Evolutionary conservation across 2,888 invertebrate species (phyloP).

Genomic region (Timema podura): DNA sequence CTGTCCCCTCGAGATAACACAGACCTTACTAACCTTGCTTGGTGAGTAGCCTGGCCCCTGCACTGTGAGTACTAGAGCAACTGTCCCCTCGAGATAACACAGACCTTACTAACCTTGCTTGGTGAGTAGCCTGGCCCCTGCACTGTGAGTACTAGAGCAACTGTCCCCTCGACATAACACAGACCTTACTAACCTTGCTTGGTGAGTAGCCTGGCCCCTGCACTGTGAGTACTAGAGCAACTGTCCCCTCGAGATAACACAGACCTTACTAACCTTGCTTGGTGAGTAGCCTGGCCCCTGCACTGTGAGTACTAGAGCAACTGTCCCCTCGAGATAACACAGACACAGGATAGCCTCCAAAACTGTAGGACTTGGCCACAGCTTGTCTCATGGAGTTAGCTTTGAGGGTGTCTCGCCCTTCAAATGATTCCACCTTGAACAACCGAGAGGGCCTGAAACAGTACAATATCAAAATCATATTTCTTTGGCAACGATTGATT

Average conservation of each 20-base stretch:
- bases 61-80: slow-evolving; percentile 59
- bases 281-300: slow-evolving; percentile 62
- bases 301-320: slow-evolving; percentile 59
- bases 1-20: slow-evolving; percentile 41
- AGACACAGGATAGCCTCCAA: slow-evolving; percentile 72
- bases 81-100: slow-evolving; percentile 41
- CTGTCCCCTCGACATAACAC: slow-evolving; percentile 41
- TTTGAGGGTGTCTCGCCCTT: slow-evolving; percentile 46
- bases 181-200: slow-evolving; percentile 62
- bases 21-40: slow-evolving; percentile 66
- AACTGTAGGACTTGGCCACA: slow-evolving; percentile 82
- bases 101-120: slow-evolving; percentile 66
- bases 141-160: slow-evolving; percentile 59
- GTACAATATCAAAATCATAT: slow-evolving; percentile 38
- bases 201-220: slow-evolving; percentile 62
- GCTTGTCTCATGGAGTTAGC: slow-evolving; percentile 49
- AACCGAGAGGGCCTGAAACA: slow-evolving; percentile 43
- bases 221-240: slow-evolving; percentile 59
- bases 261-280: slow-evolving; percentile 60
- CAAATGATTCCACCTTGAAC: slow-evolving; percentile 51
- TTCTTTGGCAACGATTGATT: slow-evolving; percentile 46
- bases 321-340: slow-evolving; percentile 41
- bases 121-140: slow-evolving; percentile 62
- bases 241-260: slow-evolving; percentile 41
- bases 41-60: slow-evolving; percentile 62